Evolutionary conservation across 2,888 invertebrate genomes (phyloP).

Genomic region (Eupithecia inturbata): DNA sequence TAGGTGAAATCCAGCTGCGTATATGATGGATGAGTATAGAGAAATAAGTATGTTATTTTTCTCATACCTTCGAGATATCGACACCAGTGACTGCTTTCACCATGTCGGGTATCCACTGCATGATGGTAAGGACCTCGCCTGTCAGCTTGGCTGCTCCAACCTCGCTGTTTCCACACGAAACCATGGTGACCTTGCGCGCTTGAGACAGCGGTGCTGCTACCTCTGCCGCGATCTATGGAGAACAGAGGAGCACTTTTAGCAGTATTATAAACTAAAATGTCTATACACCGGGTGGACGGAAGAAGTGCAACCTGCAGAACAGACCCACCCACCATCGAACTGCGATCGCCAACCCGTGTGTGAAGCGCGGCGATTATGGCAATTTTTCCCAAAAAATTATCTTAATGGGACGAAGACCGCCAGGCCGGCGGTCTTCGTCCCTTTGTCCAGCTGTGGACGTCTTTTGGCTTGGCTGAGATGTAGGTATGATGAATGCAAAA

Average conservation of each 20-base stretch:
- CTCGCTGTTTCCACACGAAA: slow-evolving; percentile 95
- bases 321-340: too few relatives aligned
- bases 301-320: too few relatives aligned
- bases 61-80: slow-evolving; percentile 92
- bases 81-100: slow-evolving; percentile 97
- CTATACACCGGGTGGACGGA: not conserved
- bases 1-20: not conserved
- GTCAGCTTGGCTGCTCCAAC: slow-evolving; percentile 97
- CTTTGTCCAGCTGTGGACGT: too few relatives aligned
- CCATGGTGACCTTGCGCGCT: slow-evolving; percentile 98
- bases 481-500: too few relatives aligned
- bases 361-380: too few relatives aligned
- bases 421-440: too few relatives aligned
- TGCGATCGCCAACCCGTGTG: too few relatives aligned
- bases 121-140: slow-evolving; percentile 96
- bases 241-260: not conserved
- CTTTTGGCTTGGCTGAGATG: too few relatives aligned
- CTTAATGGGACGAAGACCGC: too few relatives aligned
- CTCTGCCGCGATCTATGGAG: slow-evolving; percentile 94
- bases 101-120: slow-evolving; percentile 95
- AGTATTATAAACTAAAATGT: too few relatives aligned
- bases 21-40: not conserved
- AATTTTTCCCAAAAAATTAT: too few relatives aligned
- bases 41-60: not conserved
- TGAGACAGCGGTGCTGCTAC: slow-evolving; percentile 97